Base-by-base conservation (phyloP, 2,113 vertebrate species). In the Panthera uncia region DNA sequence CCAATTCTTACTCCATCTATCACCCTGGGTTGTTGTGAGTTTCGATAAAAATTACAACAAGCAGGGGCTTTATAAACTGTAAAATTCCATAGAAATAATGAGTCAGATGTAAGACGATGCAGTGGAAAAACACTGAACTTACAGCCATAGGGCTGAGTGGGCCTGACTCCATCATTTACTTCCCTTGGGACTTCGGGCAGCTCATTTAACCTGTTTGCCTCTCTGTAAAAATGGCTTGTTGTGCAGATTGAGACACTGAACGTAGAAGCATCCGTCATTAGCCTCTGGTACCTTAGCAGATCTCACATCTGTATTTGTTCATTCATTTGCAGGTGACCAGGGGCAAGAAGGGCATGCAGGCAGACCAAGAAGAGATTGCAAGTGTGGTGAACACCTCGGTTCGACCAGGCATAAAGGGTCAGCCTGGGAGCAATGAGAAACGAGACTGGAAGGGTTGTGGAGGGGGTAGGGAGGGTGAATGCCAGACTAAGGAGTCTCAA, bases 51-150 rank as follows among this genome's bases (percentile, higher is more conserved):
- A 21, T 27, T 27, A 48, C 27, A 86, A 88, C 16, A 61, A 79
- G 19, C 57, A n/a, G 27, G 76, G 66, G 15, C 45, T 91, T 96
- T 95, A 68, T 33, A 48, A 76, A 82, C 78, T 89, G 71, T 95
- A 97, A 96, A 95, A 93, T 98, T 96, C 96, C 88, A 82, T 29
- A 78, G 38, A 93, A 85, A n/a, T 38, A 3, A 4, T 91, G 66
- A 97, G 91, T 97, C 84, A 33, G 66, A 92, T 73, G 36, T 36
- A 94, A 78, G 41, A 76, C 4, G 21, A 21, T 61, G 7, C 45
- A 50, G n/a, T 73, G 91, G 96, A 94, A 98, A 96, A 96, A 63
- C 36, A 97, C 95, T 88, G 91, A 88, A 90, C 80, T 96, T 82
- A 73, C 65, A 90, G 80, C 69, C n/a, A 71, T 74, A 85, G 33